A percentile compares a stretch with the other conserved stretches of the same genome.
Evolutionary conservation across 2,797 vertebrate genomes (phyloP).

Genomic region (Chaunax sp.): DNA sequence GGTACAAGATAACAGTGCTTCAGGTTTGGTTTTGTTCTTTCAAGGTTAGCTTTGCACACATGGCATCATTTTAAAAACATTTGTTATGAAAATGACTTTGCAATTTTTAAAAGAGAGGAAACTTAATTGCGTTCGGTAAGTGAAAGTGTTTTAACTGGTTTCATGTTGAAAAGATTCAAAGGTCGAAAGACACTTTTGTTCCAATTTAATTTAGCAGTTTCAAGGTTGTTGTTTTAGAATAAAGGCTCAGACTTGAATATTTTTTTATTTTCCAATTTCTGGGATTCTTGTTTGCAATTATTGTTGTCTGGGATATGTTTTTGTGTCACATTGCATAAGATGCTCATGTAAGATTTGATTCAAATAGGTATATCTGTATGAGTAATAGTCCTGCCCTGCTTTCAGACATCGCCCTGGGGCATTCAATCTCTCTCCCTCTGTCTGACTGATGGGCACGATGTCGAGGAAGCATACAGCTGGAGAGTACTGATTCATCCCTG

Average conservation of each 20-base stretch:
- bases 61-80: too few relatives aligned
- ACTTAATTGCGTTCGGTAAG: too few relatives aligned
- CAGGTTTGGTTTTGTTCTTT: not conserved
- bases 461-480: slow-evolving; percentile 36
- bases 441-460: slow-evolving; percentile 42
- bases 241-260: too few relatives aligned
- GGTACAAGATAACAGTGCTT: not conserved
- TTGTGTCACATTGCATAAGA: slow-evolving; percentile 18
- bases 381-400: slow-evolving; percentile 34
- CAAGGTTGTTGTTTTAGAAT: not conserved
- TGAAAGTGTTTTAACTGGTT: too few relatives aligned
- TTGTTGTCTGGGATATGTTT: not conserved
- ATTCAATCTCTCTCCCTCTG: slow-evolving; percentile 12
- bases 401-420: slow-evolving; percentile 44
- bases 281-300: not conserved
- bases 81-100: too few relatives aligned
- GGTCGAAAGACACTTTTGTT: too few relatives aligned
- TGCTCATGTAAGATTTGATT: slow-evolving; percentile 10
- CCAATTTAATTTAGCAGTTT: not conserved
- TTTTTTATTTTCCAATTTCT: not conserved
- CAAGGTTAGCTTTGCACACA: too few relatives aligned
- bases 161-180: too few relatives aligned
- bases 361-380: slow-evolving; percentile 27
- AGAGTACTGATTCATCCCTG: slow-evolving; percentile 34
- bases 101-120: too few relatives aligned